Base-by-base conservation (phyloP, 2,113 vertebrate genomes). In the Astur gentilis region DNA sequence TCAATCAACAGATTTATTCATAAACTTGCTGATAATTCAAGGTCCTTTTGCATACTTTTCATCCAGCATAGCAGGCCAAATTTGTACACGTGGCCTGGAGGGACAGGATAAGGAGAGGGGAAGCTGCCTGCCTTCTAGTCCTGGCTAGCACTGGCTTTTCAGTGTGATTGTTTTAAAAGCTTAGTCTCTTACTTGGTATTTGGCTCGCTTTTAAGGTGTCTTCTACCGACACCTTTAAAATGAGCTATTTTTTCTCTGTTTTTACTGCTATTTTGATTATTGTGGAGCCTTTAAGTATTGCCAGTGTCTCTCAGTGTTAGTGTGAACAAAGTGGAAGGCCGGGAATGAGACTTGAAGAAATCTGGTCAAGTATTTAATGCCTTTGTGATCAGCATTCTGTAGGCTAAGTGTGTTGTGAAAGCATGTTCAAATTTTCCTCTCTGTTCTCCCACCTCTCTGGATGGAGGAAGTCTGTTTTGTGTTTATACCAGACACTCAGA, bases 331-430 rank as follows among this genome's bases (percentile, higher is more conserved):
- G 69, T 64, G 38, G 34, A 76, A 82, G 40, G 58, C 21, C 7
- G 19, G 62, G 31, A 87, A 47, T 0, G 0, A 29, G 38, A 78
- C 64, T 36, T 52, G 32, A 70, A 83, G 62, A 88, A 77, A 79
- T 60, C 10, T 71, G 36, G 32, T 36, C 2, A 10, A 38, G 20
- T 0, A 1, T 75, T 95, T 69, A 44, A 40, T 0, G 1, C 40
- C 22, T 79, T 27, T 76, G 26, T 45, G 21, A 49, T 82, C 49
- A 76, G n/a, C 16, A 27, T 44, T 91, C 36, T 75, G 29, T 65
- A 58, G 64, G 45, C 25, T 36, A 32, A 78, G 13, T 12, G 38
- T 42, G 13, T 65, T 82, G 42, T 65, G 62, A 85, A 60, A 77
- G 10, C 45, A 7, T 0, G 8, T 47, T 84, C 13, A 54, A 1